These are phyloP conservation scores for Acrobeloides nanus DNA, from an alignment of 2,888 invertebrate species.

Conservation along the genomic window DNA sequence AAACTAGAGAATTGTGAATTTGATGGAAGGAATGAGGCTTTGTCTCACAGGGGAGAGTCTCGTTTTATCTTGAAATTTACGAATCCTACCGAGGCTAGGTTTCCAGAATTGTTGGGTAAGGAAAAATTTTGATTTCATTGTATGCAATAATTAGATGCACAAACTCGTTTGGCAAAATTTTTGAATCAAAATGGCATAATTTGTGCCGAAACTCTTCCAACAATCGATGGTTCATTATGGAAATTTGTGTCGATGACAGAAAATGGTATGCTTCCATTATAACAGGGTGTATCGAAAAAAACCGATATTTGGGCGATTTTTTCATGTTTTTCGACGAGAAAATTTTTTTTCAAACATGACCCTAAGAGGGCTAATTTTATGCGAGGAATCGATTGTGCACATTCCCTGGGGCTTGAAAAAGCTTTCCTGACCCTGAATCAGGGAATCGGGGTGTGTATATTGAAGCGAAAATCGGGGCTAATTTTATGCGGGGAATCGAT, in stretches of 20 bases:
- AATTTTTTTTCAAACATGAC: no score
- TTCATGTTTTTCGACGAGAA: no score
- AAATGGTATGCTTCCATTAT: conserved; percentile 12
- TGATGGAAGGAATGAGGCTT: background rate
- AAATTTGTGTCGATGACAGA: conserved; percentile 17
- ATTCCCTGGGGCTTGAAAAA: no score
- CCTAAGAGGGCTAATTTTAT: no score
- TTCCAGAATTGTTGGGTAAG: conserved; percentile 11
- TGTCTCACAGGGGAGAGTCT: background rate
- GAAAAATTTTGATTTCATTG: background rate
- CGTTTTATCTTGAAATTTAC: conserved; percentile 14
- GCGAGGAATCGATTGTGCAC: no score
- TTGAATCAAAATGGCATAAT: conserved; percentile 13
- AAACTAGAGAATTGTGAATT: conserved; percentile 12
- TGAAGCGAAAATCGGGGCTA: no score
- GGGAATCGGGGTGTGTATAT: no score
- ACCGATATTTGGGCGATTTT: no score
- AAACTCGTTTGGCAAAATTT: conserved; percentile 7
- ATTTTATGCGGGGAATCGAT: no score
- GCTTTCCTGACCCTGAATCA: no score
- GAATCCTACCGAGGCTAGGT: conserved; percentile 16
- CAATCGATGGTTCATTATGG: background rate
- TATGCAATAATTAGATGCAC: conserved; percentile 9
- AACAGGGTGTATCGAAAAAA: no score
- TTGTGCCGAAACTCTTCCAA: conserved; percentile 10